A percentile compares a stretch with the other conserved stretches of the same genome.
Conservation (phyloP, 2,797 vertebrate genomes). For the Pseudomugil gertrudae region DNA sequence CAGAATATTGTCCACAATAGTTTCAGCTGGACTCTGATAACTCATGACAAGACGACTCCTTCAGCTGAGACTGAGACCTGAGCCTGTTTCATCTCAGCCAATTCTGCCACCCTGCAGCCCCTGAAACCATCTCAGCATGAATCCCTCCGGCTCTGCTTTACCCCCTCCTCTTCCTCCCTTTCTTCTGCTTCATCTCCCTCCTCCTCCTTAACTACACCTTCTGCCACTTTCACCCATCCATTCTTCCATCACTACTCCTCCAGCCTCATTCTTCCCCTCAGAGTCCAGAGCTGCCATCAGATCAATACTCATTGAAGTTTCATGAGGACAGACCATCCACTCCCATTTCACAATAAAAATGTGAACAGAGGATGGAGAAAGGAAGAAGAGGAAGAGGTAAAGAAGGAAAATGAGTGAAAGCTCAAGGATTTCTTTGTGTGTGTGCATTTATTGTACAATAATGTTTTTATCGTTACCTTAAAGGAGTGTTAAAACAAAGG, state of each 20-base stretch:
- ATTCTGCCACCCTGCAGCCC: conserved; percentile 42
- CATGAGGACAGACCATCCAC: conserved; percentile 84
- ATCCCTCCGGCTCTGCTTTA: conserved; percentile 29
- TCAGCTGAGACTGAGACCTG: conserved; percentile 13
- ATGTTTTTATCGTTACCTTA: conserved; percentile 29
- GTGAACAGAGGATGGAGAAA: conserved; percentile 37
- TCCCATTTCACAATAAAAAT: conserved; percentile 87
- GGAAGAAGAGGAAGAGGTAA: conserved; percentile 2
- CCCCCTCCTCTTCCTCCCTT: conserved; percentile 18
- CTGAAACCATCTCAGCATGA: conserved; percentile 50
- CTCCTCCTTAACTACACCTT: conserved; percentile 63
- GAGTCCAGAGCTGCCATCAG: conserved; percentile 64
- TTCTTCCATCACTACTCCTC: conserved; percentile 49
- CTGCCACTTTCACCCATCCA: conserved; percentile 65
- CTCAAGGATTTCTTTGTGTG: conserved; percentile 3
- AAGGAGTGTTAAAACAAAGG: conserved; percentile 29
- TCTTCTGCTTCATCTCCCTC: conserved; percentile 25
- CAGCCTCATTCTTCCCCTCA: conserved; percentile 45
- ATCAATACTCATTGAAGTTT: conserved; percentile 91
- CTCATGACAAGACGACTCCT: conserved; percentile 12
- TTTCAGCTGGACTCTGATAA: neutral
- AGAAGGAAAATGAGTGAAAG: conserved; percentile 1
- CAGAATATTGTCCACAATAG: neutral
- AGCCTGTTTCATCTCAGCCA: conserved; percentile 43
- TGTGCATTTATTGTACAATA: conserved; percentile 26